phyloP scores from a whole-genome alignment of 1,140 invertebrate species.

The Trachymyrmex septentrionalis region DNA sequence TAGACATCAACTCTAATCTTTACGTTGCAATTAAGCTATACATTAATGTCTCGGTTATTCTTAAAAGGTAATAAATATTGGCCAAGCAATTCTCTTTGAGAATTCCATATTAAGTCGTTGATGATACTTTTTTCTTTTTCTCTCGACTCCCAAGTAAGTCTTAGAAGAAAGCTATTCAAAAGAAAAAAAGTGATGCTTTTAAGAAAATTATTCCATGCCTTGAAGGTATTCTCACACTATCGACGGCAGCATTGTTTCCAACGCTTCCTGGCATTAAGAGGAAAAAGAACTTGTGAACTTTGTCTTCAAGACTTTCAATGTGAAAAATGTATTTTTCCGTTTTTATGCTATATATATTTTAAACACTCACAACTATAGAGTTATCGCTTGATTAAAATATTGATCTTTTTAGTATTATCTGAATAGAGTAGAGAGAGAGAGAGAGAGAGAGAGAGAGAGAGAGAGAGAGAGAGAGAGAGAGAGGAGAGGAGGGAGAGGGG shows the following conservation, averaged over 20 bases:
- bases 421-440: background rate
- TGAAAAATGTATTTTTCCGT: background rate
- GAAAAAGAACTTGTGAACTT: constrained; percentile 21
- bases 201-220: constrained; percentile 58
- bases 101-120: constrained; percentile 42
- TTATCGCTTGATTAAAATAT: constrained; percentile 5
- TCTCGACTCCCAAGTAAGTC: constrained; percentile 13
- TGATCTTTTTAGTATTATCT: background rate
- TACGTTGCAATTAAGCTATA: background rate
- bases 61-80: constrained; percentile 36
- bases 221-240: constrained; percentile 39
- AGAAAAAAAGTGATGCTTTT: constrained; percentile 36
- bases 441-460: too few species aligned
- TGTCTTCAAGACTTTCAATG: constrained; percentile 38
- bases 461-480: too few species aligned
- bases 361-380: too few species aligned
- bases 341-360: background rate
- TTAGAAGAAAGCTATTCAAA: constrained; percentile 6
- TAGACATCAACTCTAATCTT: background rate
- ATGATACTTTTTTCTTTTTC: constrained; percentile 32
- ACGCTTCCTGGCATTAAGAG: constrained; percentile 4
- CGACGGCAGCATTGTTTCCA: constrained; percentile 36
- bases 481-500: too few species aligned
- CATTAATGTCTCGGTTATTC: background rate
- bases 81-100: constrained; percentile 17